Evolutionary conservation across 2,113 vertebrate species (phyloP).

Genomic region (Dipodomys merriami): DNA sequence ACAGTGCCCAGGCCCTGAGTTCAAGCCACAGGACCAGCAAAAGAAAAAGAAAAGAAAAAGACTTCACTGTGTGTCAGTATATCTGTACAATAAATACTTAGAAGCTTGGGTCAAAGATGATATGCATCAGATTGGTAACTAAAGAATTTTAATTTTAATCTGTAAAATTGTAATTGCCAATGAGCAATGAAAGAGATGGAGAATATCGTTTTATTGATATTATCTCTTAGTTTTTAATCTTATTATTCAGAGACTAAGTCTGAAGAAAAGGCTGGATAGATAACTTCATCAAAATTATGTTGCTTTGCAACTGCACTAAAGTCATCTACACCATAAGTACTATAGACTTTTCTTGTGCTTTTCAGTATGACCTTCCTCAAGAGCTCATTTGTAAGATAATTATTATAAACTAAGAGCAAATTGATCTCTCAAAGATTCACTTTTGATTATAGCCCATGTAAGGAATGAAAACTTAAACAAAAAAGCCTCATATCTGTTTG

Average conservation of each 20-base stretch:
- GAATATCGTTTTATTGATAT: conserved; percentile 26
- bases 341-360: not conserved
- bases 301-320: conserved; percentile 23
- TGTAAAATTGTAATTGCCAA: conserved; percentile 24
- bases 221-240: not conserved
- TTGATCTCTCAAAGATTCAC: not conserved
- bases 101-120: not conserved
- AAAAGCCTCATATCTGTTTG: not conserved
- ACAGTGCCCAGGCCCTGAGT: no score
- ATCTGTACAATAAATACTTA: conserved; percentile 17
- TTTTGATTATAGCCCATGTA: not conserved
- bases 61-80: not conserved
- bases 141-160: not conserved
- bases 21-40: no score
- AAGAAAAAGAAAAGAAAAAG: no score
- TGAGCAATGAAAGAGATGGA: conserved; percentile 27
- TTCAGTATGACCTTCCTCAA: not conserved
- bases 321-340: not conserved
- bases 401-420: conserved; percentile 44
- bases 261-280: conserved; percentile 1
- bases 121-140: conserved; percentile 10
- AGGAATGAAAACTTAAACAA: conserved; percentile 8
- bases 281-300: conserved; percentile 35
- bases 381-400: conserved; percentile 13
- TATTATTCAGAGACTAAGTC: conserved; percentile 27